These are phyloP conservation scores for Emydura subglobosa DNA, from an alignment of 2,113 vertebrate genomes.

Conservation along the genomic window DNA sequence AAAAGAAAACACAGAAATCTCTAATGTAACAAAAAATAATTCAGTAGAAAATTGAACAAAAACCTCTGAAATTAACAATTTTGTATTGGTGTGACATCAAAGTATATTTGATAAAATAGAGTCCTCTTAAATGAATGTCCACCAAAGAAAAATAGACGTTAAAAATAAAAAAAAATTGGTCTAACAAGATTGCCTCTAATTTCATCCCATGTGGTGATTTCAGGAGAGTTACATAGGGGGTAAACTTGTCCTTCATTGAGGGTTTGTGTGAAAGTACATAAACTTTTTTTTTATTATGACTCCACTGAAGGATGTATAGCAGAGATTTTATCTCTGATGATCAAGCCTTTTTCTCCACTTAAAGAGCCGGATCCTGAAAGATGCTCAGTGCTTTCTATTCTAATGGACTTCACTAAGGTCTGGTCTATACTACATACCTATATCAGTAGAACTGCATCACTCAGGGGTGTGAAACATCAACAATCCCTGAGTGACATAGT, in stretches of 20 bases:
- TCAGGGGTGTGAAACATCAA: not conserved
- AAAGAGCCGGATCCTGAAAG: not conserved
- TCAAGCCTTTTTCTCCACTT: not conserved
- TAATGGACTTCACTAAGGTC: not conserved
- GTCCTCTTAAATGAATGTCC: not conserved
- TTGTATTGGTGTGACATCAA: slow-evolving; percentile 38
- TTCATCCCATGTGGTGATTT: slow-evolving; percentile 3
- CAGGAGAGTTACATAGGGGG: not conserved
- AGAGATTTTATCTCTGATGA: slow-evolving; percentile 16
- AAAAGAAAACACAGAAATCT: slow-evolving; percentile 52
- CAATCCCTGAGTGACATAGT: not conserved
- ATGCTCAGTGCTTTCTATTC: not conserved
- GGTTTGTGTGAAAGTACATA: not conserved
- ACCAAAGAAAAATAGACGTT: not conserved
- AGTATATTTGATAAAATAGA: slow-evolving; percentile 31
- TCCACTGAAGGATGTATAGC: not conserved
- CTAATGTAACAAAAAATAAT: slow-evolving; percentile 11
- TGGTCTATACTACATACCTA: not conserved
- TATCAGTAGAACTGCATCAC: not conserved
- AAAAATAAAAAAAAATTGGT: slow-evolving; percentile 11
- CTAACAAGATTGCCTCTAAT: slow-evolving; percentile 19
- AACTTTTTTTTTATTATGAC: not conserved
- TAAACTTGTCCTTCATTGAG: not conserved
- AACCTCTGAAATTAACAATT: not conserved
- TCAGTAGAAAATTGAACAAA: slow-evolving; percentile 25